These are phyloP conservation scores for Plodia interpunctella DNA, from an alignment of 1,140 invertebrate genomes.

Conservation along the genomic window DNA sequence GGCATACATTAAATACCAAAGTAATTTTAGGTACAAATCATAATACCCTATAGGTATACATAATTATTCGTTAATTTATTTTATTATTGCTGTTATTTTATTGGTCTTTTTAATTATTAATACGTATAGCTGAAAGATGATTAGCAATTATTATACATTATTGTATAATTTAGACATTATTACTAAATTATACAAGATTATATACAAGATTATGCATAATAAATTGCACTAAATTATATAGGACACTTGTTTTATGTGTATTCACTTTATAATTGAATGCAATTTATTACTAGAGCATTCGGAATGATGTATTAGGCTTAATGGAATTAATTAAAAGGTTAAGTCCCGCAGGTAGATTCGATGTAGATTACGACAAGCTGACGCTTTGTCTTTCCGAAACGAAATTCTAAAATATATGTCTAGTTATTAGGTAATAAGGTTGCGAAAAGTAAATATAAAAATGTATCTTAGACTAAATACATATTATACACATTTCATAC, in stretches of 20 bases:
- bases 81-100: too few relatives aligned
- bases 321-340: slow-evolving; percentile 16
- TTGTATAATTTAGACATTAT: too few relatives aligned
- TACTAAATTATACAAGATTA: too few relatives aligned
- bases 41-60: too few relatives aligned
- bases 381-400: slow-evolving; percentile 55
- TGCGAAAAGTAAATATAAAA: slow-evolving; percentile 26
- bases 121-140: too few relatives aligned
- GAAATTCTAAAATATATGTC: slow-evolving; percentile 70
- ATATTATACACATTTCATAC: neutral
- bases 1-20: too few relatives aligned
- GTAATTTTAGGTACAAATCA: too few relatives aligned
- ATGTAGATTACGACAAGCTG: slow-evolving; percentile 33
- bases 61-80: too few relatives aligned
- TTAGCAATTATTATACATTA: too few relatives aligned
- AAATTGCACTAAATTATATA: slow-evolving; percentile 29
- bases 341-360: slow-evolving; percentile 26
- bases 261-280: slow-evolving; percentile 37
- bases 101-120: too few relatives aligned
- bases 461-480: slow-evolving; percentile 3
- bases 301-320: slow-evolving; percentile 22
- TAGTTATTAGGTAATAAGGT: slow-evolving; percentile 55
- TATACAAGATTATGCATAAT: neutral
- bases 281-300: slow-evolving; percentile 35
- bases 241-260: slow-evolving; percentile 38